Conservation (phyloP, 2,797 vertebrate genomes). For the Phaenicophaeus curvirostris region DNA sequence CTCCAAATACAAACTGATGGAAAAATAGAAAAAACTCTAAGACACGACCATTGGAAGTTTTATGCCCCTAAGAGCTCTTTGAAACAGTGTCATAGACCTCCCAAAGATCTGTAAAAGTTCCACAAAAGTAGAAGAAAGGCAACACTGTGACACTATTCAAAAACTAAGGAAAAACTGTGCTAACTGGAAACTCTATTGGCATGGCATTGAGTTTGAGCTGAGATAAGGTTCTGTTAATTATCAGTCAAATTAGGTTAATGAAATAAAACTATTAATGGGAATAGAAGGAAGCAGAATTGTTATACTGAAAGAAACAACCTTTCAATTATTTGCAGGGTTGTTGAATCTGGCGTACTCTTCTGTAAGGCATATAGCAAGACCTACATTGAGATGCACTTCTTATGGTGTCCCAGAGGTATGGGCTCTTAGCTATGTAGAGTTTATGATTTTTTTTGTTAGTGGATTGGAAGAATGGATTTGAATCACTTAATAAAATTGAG, state of each 20-base stretch:
- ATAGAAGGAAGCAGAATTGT: not conserved
- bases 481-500: not conserved
- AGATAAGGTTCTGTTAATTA: not conserved
- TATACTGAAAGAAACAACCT: not conserved
- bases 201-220: not conserved
- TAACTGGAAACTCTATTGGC: not conserved
- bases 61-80: not conserved
- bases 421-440: not conserved
- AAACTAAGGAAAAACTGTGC: not conserved
- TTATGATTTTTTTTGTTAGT: not conserved
- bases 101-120: not conserved
- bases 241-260: not conserved
- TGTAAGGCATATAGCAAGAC: not conserved
- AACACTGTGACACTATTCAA: not conserved
- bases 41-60: not conserved
- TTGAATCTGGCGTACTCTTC: not conserved
- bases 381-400: not conserved
- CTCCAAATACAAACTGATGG: not conserved
- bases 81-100: not conserved
- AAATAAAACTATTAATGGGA: not conserved
- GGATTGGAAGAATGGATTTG: not conserved
- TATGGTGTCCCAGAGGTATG: fast-evolving
- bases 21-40: not conserved
- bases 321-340: not conserved
- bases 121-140: not conserved